Base-by-base conservation (phyloP, 2,888 invertebrate genomes). In the Dolomedes plantarius region DNA sequence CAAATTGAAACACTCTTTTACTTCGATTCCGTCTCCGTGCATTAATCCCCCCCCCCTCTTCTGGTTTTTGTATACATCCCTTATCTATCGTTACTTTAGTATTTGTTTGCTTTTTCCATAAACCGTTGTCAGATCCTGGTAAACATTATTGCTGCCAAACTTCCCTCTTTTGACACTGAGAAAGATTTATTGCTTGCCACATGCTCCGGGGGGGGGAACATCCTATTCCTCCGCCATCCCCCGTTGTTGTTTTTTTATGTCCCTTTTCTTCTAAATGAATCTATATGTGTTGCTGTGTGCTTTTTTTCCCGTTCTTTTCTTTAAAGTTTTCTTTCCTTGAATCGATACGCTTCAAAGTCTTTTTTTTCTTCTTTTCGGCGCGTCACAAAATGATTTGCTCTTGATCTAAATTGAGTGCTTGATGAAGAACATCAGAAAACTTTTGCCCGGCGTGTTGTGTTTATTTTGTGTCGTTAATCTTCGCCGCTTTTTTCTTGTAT, bases 1-100 rank as follows among this genome's bases (percentile, higher is more conserved):
- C 28, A 79, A 72, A 79, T 79, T 79, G 79, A 41, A 64, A n/a
- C 72, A 32, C 72, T 72, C 46, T 11, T 56, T 56, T 23, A 23
- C 9, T 36, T 36, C 36, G 5, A n/a, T 36, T 36, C 36, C 36
- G 9, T 9, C 36, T 7, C 56, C 56, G 23, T 23, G 11, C 23
- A 11, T 1, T 23, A 11, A 11, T 1, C 56, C 56, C 19, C 1
- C 23, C 23, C 1, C 23, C 23, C 23, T 19, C 6, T 56, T 23
- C 5, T 19, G 1, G 1, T 23, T 19, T 56, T 19, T 56, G 23
- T 23, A 23, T 56, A 23, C 23, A 23, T 23, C 16, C n/a, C 56
- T 56, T 23, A 56, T 56, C 56, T 5, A 3, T 23, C 5, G 7
- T 23, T 56, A 23, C 11, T 56, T 56, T 23, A 23, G 23, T 23